Conservation (phyloP, 1,140 invertebrate genomes). For the Lordiphosa clarofinis region DNA sequence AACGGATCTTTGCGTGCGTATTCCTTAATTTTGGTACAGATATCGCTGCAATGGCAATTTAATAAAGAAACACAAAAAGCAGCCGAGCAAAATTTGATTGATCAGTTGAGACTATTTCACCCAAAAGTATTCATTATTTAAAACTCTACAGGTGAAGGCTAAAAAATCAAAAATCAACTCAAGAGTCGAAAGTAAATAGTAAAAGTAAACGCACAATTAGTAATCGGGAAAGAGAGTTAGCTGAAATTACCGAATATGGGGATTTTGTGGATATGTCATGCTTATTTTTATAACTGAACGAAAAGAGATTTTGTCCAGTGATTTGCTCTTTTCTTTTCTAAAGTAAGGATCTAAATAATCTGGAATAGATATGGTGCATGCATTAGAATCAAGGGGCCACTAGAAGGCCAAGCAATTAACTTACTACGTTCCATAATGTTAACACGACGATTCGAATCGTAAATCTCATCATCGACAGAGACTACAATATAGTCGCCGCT, state of each 20-base stretch:
- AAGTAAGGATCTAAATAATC: slow-evolving; percentile 85
- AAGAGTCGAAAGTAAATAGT: slow-evolving; percentile 1
- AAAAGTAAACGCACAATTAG: slow-evolving; percentile 26
- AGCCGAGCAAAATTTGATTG: neutral
- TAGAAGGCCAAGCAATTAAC: slow-evolving; percentile 28
- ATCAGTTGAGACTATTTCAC: neutral
- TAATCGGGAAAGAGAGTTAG: slow-evolving; percentile 38
- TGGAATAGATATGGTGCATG: slow-evolving; percentile 80
- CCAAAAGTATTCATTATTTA: neutral
- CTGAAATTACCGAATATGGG: slow-evolving; percentile 83
- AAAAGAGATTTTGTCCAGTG: slow-evolving; percentile 83
- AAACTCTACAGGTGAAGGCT: neutral
- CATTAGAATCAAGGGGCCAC: slow-evolving; percentile 49
- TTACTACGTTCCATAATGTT: slow-evolving; percentile 86
- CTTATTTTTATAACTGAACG: slow-evolving; percentile 87
- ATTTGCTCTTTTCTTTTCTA: slow-evolving; percentile 81
- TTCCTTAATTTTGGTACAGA: slow-evolving; percentile 85
- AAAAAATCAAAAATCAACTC: slow-evolving; percentile 1
- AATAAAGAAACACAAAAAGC: neutral
- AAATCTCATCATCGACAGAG: slow-evolving; percentile 92
- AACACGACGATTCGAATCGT: slow-evolving; percentile 85
- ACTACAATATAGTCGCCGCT: slow-evolving; percentile 91
- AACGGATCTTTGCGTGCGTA: slow-evolving; percentile 85
- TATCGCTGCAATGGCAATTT: slow-evolving; percentile 79
- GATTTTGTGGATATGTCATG: slow-evolving; percentile 85